Evolutionary conservation across 1,140 invertebrate species (phyloP), one percentile per base, ranked within the genome.

Genomic region (Drosophila mayri): DNA sequence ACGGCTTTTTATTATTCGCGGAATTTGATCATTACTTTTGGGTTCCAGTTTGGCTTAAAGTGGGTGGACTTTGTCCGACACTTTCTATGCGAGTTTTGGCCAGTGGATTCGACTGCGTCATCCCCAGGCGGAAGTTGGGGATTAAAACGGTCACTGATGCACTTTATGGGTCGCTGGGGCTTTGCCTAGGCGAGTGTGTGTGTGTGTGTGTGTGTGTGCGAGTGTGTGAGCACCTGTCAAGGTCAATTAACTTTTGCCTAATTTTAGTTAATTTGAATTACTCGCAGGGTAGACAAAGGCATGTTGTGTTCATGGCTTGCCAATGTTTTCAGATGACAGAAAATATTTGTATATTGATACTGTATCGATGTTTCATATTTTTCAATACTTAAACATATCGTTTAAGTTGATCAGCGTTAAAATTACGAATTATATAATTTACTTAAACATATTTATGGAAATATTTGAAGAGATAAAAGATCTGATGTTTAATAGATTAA

Each of bases 181-280:
- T 47, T n/a, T 32, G 28, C n/a, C 37, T 57, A 32, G n/a, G 38
- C 50, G 16, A 61, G 32, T 18, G 37, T 14, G 44, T 9, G 28
- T 50, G 38, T 20, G 20, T 57, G 47, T 46, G 37, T 63, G 50
- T 30, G 35, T 11, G 41, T 10, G 50, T 14, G 49, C 49, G 49
- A 35, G 68, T 73, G 65, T 67, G 67, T 50, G 40, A 58, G 58
- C 44, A 60, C 64, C 61, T 68, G 81, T 77, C 81, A 85, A 82
- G 82, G 83, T 81, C 83, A 85, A 87, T 85, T 85, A 85, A 70
- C 64, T 70, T 70, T 41, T 70, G 73, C 57, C 84, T 54, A 86
- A 85, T 78, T 86, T 85, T 72, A 67, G 61, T 47, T 73, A 79
- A 65, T 83, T 81, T 82, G 63, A 80, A 80, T 66, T 67, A 22